Evolutionary conservation across 2,113 vertebrate species (phyloP), one percentile per base, ranked within the genome.

Genomic region (Chauna torquata): DNA sequence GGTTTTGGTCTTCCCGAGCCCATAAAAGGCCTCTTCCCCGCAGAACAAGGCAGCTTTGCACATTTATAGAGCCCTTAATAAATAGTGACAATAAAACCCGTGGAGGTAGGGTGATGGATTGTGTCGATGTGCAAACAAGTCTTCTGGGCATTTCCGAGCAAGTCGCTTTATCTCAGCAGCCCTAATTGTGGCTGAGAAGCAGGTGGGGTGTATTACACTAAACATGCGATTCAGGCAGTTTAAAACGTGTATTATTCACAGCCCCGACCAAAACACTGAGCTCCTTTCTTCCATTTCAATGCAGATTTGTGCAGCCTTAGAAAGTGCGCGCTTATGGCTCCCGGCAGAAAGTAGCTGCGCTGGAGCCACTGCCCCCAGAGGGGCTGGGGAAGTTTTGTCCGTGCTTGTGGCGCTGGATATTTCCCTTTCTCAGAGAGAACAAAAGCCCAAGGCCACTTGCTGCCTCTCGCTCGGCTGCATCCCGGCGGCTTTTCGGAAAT

Each of bases 371-470:
- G 61, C 66, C 90, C 71, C 57, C 57, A 22, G 32, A 18, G 44
- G 66, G 27, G 27, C 65, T 38, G 57, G 50, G 77, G 66, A 71
- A 65, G 45, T 82, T 69, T 92, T 80, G 23, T 49, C 72, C 69
- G 55, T 30, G 5, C 19, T 61, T 68, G 54, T 38, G 55, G 30
- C 68, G 24, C n/a, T 74, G 49, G 22, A 11, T 72, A n/a, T 95
- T 82, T 91, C 59, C 70, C 86, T 71, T 88, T 88, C 92, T 92
- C 52, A 61, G 88, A 82, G 90, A 91, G 86, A 91, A 94, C 47
- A 72, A 69, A 93, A 18, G 30, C 91, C 25, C 74, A 92, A 64
- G 8, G 42, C 5, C 4, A 10, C 19, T 45, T 36, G 68, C 38
- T 30, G 5, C 5, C 49, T 34, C 32, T 61, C 1, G 0, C 50